Percentiles rank a stretch among this genome's conserved stretches.
Conservation (phyloP, 2,797 vertebrate genomes). For the Echeneis naucrates region DNA sequence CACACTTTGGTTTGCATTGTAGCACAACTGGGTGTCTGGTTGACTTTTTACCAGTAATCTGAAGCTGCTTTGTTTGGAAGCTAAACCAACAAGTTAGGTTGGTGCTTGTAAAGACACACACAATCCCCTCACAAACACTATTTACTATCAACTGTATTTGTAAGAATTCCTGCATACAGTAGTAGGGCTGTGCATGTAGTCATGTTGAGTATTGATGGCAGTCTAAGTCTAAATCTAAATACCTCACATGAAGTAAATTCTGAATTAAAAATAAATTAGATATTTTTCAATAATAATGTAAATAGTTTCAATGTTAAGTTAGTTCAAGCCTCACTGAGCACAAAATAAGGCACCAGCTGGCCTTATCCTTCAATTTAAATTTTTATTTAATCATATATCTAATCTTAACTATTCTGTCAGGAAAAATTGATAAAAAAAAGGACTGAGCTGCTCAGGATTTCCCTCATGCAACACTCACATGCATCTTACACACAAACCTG, state of each 20-base stretch:
- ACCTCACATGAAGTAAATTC: neutral
- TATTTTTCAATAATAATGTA: neutral
- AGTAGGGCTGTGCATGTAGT: no score
- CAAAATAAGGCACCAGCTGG: neutral
- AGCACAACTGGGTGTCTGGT: no score
- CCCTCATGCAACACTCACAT: constrained; percentile 9
- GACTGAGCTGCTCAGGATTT: constrained; percentile 24
- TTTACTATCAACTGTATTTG: neutral
- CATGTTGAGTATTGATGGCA: neutral
- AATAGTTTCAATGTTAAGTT: neutral
- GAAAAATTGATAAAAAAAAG: constrained; percentile 23
- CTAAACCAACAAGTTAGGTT: no score
- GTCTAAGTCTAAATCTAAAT: neutral
- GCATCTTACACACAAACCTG: neutral
- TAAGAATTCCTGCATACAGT: no score
- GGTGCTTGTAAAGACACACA: neutral
- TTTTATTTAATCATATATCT: constrained; percentile 27
- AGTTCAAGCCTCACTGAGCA: neutral
- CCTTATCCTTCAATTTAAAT: constrained; percentile 19
- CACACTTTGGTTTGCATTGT: no score
- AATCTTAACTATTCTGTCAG: constrained; percentile 31
- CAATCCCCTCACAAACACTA: constrained; percentile 15
- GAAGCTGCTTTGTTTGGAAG: no score
- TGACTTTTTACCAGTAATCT: no score
- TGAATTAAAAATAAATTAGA: neutral